Evolutionary conservation across 2,888 invertebrate genomes (phyloP).

Genomic region (Microplitis deprimator): DNA sequence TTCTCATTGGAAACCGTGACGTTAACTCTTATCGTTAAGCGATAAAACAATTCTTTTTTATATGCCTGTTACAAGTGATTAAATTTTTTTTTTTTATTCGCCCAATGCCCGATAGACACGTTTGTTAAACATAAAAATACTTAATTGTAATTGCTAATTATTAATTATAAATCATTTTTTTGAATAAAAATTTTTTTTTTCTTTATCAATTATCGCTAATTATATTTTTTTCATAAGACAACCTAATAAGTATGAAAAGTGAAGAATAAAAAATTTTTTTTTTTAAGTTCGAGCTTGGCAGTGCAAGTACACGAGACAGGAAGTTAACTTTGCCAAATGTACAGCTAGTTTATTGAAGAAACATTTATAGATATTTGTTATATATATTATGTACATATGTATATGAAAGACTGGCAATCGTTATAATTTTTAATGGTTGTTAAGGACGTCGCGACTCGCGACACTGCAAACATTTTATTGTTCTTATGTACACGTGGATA

Average conservation of each 20-base stretch:
- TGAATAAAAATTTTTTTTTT: no score
- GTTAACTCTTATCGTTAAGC: background rate
- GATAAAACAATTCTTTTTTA: conserved; percentile 4
- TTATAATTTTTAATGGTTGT: conserved; percentile 20
- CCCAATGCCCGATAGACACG: background rate
- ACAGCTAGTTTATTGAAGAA: background rate
- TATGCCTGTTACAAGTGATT: conserved; percentile 4
- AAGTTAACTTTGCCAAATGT: background rate
- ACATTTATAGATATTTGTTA: background rate
- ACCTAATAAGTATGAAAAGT: background rate
- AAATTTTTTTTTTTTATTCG: conserved; percentile 13
- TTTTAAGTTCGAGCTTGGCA: no score
- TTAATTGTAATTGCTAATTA: no score
- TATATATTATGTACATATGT: background rate
- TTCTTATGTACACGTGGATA: background rate
- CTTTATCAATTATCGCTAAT: background rate
- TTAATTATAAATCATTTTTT: no score
- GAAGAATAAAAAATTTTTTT: background rate
- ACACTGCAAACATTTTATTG: conserved; percentile 11
- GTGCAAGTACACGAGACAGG: background rate
- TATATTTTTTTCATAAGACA: background rate
- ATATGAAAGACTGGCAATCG: background rate
- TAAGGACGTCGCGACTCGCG: background rate
- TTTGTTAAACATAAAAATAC: background rate
- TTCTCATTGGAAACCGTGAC: conserved; percentile 6